phyloP scores from a whole-genome alignment of 2,797 vertebrate species.

The Anomalospiza imberbis region DNA sequence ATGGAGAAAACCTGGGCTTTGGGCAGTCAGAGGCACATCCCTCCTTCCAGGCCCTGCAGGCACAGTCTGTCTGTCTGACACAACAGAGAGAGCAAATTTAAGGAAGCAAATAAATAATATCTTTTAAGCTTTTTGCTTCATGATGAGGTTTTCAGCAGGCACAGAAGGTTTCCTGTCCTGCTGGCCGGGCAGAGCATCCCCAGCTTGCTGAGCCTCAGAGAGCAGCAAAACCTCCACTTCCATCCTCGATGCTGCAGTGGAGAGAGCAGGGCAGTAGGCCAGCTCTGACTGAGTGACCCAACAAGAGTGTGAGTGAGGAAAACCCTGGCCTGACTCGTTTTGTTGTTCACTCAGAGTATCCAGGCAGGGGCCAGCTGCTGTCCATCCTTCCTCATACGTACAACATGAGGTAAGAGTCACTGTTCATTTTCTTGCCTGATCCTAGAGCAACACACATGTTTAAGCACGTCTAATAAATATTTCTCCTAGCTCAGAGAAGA shows the following conservation, averaged over 20 bases:
- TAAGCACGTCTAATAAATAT: not conserved
- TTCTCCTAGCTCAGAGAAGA: not conserved
- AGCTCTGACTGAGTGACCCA: not conserved
- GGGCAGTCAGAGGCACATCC: not conserved
- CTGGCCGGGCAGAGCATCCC: not conserved
- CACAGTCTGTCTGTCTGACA: not conserved
- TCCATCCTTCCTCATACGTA: not conserved
- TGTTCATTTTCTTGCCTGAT: not conserved
- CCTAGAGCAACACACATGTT: not conserved
- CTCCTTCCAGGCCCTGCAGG: not conserved
- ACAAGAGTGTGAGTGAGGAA: not conserved
- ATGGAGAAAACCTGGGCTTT: not conserved
- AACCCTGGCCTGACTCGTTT: not conserved
- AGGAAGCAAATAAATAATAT: not conserved
- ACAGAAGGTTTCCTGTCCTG: not conserved
- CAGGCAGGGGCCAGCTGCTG: not conserved
- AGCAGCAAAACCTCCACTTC: not conserved
- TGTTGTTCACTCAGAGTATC: not conserved
- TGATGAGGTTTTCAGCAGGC: not conserved
- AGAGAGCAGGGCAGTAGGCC: not conserved
- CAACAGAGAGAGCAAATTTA: not conserved
- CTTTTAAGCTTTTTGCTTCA: not conserved
- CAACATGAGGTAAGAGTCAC: not conserved
- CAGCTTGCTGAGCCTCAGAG: not conserved
- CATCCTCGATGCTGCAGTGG: fast-evolving